Conservation (phyloP, 92 coral and sea anemone species). For the Siderastrea radians region DNA sequence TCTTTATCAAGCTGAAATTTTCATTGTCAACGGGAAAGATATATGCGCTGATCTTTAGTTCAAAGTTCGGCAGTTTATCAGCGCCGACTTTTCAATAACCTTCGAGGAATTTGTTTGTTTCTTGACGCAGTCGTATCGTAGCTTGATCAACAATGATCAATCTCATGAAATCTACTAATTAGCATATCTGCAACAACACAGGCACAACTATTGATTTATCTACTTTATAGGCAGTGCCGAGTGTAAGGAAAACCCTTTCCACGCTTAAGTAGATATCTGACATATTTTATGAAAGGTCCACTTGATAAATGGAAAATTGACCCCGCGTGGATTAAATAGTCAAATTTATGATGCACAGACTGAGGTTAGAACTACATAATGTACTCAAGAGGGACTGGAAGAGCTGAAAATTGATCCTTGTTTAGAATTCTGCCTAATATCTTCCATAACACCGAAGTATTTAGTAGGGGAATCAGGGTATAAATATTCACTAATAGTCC, state of each 20-base stretch:
- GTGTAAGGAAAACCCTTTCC: background rate
- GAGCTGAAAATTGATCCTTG: background rate
- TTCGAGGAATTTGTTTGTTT: slow-evolving; percentile 2
- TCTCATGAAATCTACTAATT: background rate
- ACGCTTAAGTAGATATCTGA: background rate
- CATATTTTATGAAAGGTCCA: background rate
- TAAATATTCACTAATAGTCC: background rate
- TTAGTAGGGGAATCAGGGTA: background rate
- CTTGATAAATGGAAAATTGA: background rate
- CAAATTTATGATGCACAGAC: no score
- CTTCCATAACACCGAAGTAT: background rate
- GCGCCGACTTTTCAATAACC: background rate
- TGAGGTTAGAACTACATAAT: background rate
- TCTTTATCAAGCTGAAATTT: background rate
- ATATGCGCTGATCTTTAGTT: background rate
- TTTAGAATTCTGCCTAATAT: background rate
- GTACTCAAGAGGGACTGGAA: background rate
- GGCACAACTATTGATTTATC: background rate
- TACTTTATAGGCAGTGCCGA: background rate
- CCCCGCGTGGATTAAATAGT: background rate
- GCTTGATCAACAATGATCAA: slow-evolving; percentile 6
- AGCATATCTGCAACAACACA: slow-evolving; percentile 2
- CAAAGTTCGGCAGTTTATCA: background rate
- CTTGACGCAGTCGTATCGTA: background rate
- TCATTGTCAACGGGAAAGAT: background rate